phyloP scores from a whole-genome alignment of 2,113 vertebrate species.

The Dicrurus megarhynchus region DNA sequence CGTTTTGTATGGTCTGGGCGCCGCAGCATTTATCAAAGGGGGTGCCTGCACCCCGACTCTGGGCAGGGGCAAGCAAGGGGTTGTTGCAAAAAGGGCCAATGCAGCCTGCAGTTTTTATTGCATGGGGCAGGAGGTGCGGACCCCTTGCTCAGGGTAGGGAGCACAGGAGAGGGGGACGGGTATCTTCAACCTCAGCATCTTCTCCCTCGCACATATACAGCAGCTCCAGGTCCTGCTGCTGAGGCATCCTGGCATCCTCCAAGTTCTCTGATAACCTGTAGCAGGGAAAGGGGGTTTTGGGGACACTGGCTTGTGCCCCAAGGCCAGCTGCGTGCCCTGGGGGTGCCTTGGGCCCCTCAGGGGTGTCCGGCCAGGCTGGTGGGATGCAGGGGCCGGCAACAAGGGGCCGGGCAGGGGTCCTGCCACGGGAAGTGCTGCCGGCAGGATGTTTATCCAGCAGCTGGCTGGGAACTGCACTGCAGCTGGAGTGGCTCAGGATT shows the following conservation, averaged over 20 bases:
- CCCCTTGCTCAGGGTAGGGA: background rate
- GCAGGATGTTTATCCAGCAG: conserved; percentile 71
- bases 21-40: background rate
- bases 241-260: conserved; percentile 17
- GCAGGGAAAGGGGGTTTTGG: background rate
- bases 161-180: conserved; percentile 61
- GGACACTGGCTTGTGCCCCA: background rate
- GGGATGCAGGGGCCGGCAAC: background rate
- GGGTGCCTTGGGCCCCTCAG: background rate
- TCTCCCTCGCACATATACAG: conserved; percentile 76
- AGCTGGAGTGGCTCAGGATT: conserved; percentile 41
- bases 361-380: background rate
- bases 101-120: background rate
- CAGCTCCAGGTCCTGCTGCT: conserved; percentile 73
- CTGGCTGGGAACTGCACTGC: conserved; percentile 6
- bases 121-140: fast-evolving
- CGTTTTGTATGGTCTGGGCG: background rate
- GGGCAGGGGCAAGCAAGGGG: fast-evolving
- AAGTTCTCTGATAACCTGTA: conserved; percentile 75
- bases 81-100: fast-evolving
- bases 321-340: fast-evolving
- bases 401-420: conserved; percentile 31
- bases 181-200: conserved; percentile 71
- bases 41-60: background rate
- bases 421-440: conserved; percentile 29